A percentile compares a stretch with the other conserved stretches of the same genome.
These are phyloP conservation scores for Maniola hyperantus DNA, from an alignment of 2,888 invertebrate species.

Conservation along the genomic window DNA sequence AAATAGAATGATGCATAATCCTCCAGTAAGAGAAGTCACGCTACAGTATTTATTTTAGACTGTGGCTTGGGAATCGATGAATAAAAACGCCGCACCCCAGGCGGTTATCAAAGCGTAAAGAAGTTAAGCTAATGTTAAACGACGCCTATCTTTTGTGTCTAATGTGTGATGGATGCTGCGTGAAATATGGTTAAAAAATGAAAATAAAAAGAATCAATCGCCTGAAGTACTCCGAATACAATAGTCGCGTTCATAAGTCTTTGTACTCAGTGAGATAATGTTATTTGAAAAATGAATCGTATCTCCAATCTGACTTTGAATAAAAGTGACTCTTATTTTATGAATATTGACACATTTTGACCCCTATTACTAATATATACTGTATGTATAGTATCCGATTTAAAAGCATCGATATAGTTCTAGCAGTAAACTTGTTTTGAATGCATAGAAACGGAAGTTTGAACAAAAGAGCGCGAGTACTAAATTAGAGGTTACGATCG, in stretches of 20 bases:
- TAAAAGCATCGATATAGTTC: background rate
- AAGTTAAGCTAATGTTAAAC: slow-evolving; percentile 81
- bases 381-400: slow-evolving; percentile 3
- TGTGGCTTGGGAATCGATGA: slow-evolving; percentile 48
- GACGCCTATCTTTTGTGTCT: slow-evolving; percentile 80
- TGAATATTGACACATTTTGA: slow-evolving; percentile 58
- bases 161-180: slow-evolving; percentile 75
- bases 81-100: slow-evolving; percentile 59
- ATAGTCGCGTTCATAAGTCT: slow-evolving; percentile 56
- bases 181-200: slow-evolving; percentile 64
- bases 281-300: slow-evolving; percentile 61
- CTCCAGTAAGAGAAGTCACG: slow-evolving; percentile 54
- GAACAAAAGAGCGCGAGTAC: slow-evolving; percentile 29
- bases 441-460: slow-evolving; percentile 33
- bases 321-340: slow-evolving; percentile 61
- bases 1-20: slow-evolving; percentile 50
- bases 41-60: slow-evolving; percentile 60
- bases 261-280: slow-evolving; percentile 55
- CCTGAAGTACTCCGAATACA: slow-evolving; percentile 54
- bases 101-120: slow-evolving; percentile 79
- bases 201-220: slow-evolving; percentile 67
- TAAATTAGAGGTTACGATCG: slow-evolving; percentile 39
- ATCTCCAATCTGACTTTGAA: slow-evolving; percentile 58
- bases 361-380: slow-evolving; percentile 21
- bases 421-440: slow-evolving; percentile 25